These are phyloP conservation scores for Xiphophorus birchmanni DNA, from an alignment of 2,797 vertebrate species.

Conservation along the genomic window DNA sequence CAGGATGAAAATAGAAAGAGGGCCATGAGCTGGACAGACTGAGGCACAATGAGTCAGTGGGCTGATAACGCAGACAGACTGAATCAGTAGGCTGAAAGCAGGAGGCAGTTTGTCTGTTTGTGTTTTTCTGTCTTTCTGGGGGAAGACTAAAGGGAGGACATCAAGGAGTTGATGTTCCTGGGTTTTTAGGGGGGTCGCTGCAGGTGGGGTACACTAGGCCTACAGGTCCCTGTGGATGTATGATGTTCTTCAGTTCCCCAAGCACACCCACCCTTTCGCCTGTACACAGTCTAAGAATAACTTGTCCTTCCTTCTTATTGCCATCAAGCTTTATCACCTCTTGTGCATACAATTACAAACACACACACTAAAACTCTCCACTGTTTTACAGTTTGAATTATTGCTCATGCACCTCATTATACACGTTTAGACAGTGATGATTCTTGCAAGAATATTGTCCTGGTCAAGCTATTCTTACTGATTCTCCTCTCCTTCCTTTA, in stretches of 20 bases:
- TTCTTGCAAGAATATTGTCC: not conserved
- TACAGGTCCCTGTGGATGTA: constrained; percentile 55
- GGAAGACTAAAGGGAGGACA: constrained; percentile 35
- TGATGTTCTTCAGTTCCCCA: constrained; percentile 49
- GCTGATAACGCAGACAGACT: constrained; percentile 70
- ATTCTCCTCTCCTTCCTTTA: not conserved
- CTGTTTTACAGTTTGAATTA: not conserved
- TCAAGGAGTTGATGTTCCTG: constrained; percentile 47
- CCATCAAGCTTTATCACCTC: constrained; percentile 21
- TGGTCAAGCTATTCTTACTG: not conserved
- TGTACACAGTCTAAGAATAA: constrained; percentile 43
- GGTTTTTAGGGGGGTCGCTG: constrained; percentile 46
- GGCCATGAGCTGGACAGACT: constrained; percentile 67
- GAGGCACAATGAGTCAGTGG: constrained; percentile 73
- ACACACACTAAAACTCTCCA: not conserved
- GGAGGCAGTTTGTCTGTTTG: constrained; percentile 36
- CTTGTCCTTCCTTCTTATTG: constrained; percentile 25
- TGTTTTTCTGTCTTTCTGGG: constrained; percentile 21
- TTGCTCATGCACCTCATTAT: not conserved
- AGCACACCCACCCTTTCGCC: not conserved
- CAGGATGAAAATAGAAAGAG: constrained; percentile 70
- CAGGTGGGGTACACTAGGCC: constrained; percentile 54
- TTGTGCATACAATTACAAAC: constrained; percentile 18
- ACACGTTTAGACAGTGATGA: not conserved
- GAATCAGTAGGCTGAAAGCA: constrained; percentile 69